phyloP scores from a whole-genome alignment of 2,797 vertebrate genomes.

The Macropodus opercularis region DNA sequence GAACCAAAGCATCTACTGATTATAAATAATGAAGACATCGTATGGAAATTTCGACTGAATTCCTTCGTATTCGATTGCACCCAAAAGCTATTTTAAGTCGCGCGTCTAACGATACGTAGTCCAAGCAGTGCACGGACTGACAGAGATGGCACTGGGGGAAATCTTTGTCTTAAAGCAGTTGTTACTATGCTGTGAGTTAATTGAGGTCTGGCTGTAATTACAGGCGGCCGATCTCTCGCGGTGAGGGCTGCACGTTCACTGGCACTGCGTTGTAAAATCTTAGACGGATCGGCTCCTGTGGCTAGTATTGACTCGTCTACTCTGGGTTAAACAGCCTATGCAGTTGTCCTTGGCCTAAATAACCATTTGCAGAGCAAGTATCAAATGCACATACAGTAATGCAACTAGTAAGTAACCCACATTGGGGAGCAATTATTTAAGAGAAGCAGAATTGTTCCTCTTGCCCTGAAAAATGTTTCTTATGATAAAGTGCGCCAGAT shows the following conservation, averaged over 20 bases:
- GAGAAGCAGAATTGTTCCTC: slow-evolving; percentile 14
- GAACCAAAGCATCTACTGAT: slow-evolving; percentile 37
- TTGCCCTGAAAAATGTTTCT: slow-evolving; percentile 2
- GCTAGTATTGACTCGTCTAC: slow-evolving; percentile 55
- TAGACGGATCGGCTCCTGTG: slow-evolving; percentile 49
- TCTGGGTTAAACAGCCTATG: slow-evolving; percentile 48
- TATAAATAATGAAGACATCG: slow-evolving; percentile 34
- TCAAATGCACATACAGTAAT: slow-evolving; percentile 43
- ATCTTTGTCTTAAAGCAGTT: slow-evolving; percentile 50
- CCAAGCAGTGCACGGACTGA: slow-evolving; percentile 4
- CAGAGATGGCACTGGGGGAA: slow-evolving; percentile 6
- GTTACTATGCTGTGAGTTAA: slow-evolving; percentile 67
- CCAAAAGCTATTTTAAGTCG: slow-evolving; percentile 39
- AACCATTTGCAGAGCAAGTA: slow-evolving; percentile 37
- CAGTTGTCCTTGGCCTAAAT: slow-evolving; percentile 57
- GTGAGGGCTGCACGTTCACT: slow-evolving; percentile 51
- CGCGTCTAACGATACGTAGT: slow-evolving; percentile 12
- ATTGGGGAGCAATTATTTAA: slow-evolving; percentile 22
- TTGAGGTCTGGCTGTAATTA: slow-evolving; percentile 71
- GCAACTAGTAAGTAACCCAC: slow-evolving; percentile 28
- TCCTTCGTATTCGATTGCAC: too few relatives aligned
- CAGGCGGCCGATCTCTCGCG: slow-evolving; percentile 56
- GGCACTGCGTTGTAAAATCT: slow-evolving; percentile 61
- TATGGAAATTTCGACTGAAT: slow-evolving; percentile 37
- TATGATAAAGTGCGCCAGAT: slow-evolving; percentile 19